These are phyloP conservation scores for Uloborus diversus DNA, from an alignment of 1,140 invertebrate species.

Conservation along the genomic window DNA sequence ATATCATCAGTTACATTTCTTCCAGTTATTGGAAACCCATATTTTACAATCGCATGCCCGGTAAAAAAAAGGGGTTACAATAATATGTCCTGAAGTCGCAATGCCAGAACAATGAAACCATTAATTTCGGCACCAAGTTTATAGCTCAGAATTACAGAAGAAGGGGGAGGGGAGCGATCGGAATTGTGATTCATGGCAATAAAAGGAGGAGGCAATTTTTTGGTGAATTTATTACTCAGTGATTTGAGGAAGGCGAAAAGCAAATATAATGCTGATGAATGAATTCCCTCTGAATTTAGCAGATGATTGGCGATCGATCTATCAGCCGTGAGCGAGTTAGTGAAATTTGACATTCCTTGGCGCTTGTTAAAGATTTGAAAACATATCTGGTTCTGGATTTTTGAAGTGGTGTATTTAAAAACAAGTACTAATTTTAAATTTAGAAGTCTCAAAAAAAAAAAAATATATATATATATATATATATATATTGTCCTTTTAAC, in stretches of 20 bases:
- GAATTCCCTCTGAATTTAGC: constrained; percentile 9
- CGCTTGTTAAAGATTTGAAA: too few species aligned
- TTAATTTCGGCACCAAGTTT: constrained; percentile 31
- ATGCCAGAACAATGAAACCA: constrained; percentile 33
- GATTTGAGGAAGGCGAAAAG: constrained; percentile 11
- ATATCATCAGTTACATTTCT: constrained; percentile 34
- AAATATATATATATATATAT: too few species aligned
- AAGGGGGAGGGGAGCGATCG: background rate
- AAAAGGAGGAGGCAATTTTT: constrained; percentile 16
- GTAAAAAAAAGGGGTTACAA: constrained; percentile 24
- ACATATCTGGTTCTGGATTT: too few species aligned
- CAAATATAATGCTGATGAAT: constrained; percentile 29
- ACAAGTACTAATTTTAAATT: too few species aligned
- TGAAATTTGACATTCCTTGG: too few species aligned
- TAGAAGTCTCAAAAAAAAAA: too few species aligned
- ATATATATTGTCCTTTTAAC: too few species aligned
- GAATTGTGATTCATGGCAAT: constrained; percentile 37
- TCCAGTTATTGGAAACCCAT: constrained; percentile 46
- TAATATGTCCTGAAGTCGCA: background rate
- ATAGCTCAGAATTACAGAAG: background rate
- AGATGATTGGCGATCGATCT: constrained; percentile 6
- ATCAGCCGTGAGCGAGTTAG: too few species aligned
- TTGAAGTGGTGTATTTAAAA: too few species aligned
- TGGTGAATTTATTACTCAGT: constrained; percentile 15
- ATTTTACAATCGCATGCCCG: constrained; percentile 34